Percentiles rank a stretch among this genome's conserved stretches.
phyloP scores from a whole-genome alignment of 2,113 vertebrate genomes.

The Eptatretus burgeri region DNA sequence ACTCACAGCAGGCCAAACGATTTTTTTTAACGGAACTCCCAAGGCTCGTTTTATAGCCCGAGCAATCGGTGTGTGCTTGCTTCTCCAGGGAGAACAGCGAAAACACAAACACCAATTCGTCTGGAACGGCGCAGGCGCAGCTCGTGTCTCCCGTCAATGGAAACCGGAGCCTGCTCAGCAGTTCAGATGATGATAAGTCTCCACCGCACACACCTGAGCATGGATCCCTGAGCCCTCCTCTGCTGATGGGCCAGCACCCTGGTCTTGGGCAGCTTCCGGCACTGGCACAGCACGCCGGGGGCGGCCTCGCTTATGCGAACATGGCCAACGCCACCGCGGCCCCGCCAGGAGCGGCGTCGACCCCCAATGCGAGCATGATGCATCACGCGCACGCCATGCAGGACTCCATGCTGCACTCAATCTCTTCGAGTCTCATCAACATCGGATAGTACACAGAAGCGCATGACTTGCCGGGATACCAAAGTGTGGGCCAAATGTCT shows the following conservation, averaged over 20 bases:
- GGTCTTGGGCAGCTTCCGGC: background rate
- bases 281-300: constrained; percentile 51
- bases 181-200: constrained; percentile 95
- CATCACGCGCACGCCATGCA: constrained; percentile 69
- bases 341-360: background rate
- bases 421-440: constrained; percentile 91
- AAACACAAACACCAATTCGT: constrained; percentile 30
- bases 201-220: constrained; percentile 81
- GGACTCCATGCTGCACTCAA: constrained; percentile 93
- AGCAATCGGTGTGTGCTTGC: too few species aligned
- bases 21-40: constrained; percentile 13
- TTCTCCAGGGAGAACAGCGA: constrained; percentile 79
- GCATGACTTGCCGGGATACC: too few species aligned
- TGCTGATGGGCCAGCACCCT: constrained; percentile 24
- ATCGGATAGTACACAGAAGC: too few species aligned
- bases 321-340: background rate
- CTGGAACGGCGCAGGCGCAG: constrained; percentile 66
- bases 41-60: constrained; percentile 11
- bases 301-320: background rate
- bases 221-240: constrained; percentile 53
- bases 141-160: constrained; percentile 80
- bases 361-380: background rate
- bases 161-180: constrained; percentile 78
- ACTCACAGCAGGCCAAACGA: background rate
- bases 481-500: too few species aligned